These are phyloP conservation scores for Stigmatopora argus DNA, from an alignment of 2,113 vertebrate genomes.

Conservation along the genomic window DNA sequence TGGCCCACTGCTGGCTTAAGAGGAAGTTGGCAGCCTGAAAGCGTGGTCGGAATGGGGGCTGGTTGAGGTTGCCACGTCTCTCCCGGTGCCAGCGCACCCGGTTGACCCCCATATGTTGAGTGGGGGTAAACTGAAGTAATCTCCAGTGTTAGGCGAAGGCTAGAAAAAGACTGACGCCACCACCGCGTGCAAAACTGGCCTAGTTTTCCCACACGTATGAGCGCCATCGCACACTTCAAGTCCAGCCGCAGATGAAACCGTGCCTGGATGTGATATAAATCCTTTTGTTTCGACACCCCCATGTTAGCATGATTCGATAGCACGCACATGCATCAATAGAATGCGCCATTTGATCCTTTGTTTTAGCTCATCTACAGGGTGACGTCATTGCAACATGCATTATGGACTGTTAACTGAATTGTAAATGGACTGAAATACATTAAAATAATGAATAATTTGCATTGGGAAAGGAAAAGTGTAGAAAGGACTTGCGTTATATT, in stretches of 20 bases:
- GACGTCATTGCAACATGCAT: not conserved
- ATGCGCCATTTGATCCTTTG: conserved; percentile 5
- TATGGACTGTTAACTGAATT: not conserved
- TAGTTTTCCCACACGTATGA: conserved; percentile 9
- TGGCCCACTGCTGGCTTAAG: conserved; percentile 34
- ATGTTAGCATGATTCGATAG: conserved; percentile 18
- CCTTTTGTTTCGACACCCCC: not conserved
- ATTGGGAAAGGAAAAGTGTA: no score
- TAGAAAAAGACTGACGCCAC: conserved; percentile 11
- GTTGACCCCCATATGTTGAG: conserved; percentile 65
- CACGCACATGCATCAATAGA: conserved; percentile 5
- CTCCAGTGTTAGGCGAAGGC: conserved; percentile 31
- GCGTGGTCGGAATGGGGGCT: conserved; percentile 24
- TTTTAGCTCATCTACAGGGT: conserved; percentile 21
- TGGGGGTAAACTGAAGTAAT: conserved; percentile 26
- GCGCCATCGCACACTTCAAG: conserved; percentile 1
- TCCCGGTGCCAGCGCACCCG: conserved; percentile 35
- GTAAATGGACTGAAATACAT: conserved; percentile 13
- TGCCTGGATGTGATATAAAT: conserved; percentile 39
- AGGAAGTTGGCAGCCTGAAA: conserved; percentile 51
- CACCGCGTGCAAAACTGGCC: conserved; percentile 16
- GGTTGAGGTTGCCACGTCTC: conserved; percentile 45
- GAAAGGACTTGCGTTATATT: no score
- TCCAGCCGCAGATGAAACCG: conserved; percentile 34
- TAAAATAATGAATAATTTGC: no score